phyloP scores from a whole-genome alignment of 2,113 vertebrate genomes.

The Cinclus mexicanus region DNA sequence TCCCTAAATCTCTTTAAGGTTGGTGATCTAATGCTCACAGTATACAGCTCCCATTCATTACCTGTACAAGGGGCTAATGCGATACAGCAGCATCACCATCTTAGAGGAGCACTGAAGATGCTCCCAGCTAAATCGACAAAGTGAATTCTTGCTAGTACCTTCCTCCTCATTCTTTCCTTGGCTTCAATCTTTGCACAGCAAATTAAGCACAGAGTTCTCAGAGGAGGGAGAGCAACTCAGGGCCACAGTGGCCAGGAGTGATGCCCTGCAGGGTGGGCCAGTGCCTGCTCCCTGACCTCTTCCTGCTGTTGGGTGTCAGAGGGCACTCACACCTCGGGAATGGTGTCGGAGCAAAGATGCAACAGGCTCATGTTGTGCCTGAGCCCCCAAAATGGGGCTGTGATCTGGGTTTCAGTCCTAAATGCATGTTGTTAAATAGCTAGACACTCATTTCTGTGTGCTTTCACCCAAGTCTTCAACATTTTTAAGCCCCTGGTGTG shows the following conservation, averaged over 20 bases:
- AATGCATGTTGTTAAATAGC: background rate
- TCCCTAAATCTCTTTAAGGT: background rate
- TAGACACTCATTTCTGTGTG: background rate
- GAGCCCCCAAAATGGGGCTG: background rate
- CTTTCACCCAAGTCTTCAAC: background rate
- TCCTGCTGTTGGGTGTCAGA: background rate
- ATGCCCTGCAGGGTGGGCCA: background rate
- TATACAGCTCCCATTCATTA: background rate
- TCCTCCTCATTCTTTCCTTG: background rate
- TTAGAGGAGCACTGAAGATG: background rate
- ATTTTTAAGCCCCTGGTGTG: fast-evolving
- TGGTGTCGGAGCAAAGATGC: fast-evolving
- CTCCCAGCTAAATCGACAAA: background rate
- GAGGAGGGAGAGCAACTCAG: background rate
- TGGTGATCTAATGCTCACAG: background rate
- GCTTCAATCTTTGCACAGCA: fast-evolving
- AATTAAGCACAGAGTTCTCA: background rate
- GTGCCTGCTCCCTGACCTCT: background rate
- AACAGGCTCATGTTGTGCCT: background rate
- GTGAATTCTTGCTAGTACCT: fast-evolving
- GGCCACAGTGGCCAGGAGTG: background rate
- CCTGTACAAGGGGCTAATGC: background rate
- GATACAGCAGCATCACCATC: background rate
- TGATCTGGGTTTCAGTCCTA: background rate
- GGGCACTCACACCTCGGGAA: background rate